Base-by-base conservation (phyloP, 1,140 invertebrate species). In the Microplitis mediator region DNA sequence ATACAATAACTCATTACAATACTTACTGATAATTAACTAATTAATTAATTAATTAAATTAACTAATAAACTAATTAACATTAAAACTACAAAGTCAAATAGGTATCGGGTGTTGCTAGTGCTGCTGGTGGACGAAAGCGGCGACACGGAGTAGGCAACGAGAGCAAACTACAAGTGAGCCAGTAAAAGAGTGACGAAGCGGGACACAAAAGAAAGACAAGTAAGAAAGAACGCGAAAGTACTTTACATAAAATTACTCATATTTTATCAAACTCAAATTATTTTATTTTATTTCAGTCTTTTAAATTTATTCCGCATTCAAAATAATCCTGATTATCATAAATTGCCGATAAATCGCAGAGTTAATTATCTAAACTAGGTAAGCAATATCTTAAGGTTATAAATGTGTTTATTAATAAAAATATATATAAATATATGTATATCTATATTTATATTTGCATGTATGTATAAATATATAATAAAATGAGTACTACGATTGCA, bases 131-230 rank as follows among this genome's bases (percentile, higher is more conserved):
- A 67, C 50, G 31, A 67, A 67, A 67, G 39, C 3, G 32, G 65
- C 65, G 65, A 67, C 65, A 67, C 65, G 65, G 52, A 50, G 50
- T 67, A 51, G 14, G 65, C 39, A 54, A 67, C 65, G 50, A 66
- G 62, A 34, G 23, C 61, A 63, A 31, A 34, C 36, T 39, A 6
- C 39, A 45, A 11, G 6, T 11, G 39, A 45, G 39, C 11, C 39
- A 45, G 39, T 3, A 23, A 54, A 4, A 58, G 56, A 58, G 56
- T 58, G 56, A 58, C 56, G 56, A 58, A 58, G 52, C 14, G 52
- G 52, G 52, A 32, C 23, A 58, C 39, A 45, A 45, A 45, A 45
- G 39, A 54, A 54, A 58, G 14, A 23, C 56, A 23, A 58, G 16
- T 58, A 54, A 45, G 39, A 45, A 45, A 45, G 39, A 45, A 54